phyloP scores from a whole-genome alignment of 2,113 vertebrate species.

The Gyps fulvus region DNA sequence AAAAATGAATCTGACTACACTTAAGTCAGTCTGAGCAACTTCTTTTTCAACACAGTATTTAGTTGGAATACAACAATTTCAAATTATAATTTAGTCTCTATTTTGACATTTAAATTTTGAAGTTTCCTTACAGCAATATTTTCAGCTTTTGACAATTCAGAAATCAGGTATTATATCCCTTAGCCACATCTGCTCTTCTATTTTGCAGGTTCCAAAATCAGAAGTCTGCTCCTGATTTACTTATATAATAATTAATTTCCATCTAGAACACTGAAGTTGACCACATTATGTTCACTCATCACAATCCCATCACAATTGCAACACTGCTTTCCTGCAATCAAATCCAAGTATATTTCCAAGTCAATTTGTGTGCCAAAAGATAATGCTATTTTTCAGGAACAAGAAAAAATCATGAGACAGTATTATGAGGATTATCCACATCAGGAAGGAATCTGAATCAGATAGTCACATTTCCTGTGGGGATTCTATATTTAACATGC shows the following conservation, averaged over 20 bases:
- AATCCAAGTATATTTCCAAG: not conserved
- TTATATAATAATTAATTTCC: not conserved
- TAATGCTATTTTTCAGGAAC: not conserved
- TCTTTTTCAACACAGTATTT: not conserved
- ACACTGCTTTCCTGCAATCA: not conserved
- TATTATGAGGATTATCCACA: constrained; percentile 3
- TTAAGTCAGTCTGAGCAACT: not conserved
- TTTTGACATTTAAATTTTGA: not conserved
- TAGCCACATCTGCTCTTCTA: not conserved
- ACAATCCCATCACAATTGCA: not conserved
- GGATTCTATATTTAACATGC: constrained; percentile 27
- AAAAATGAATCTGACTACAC: not conserved
- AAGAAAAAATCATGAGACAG: not conserved
- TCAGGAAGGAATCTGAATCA: constrained; percentile 21
- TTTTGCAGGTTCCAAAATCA: not conserved
- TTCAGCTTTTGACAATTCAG: not conserved
- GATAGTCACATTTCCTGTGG: not conserved
- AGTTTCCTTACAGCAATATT: not conserved
- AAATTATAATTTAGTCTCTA: not conserved
- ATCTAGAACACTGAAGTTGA: not conserved
- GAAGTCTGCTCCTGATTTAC: not conserved
- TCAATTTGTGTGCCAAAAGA: not conserved
- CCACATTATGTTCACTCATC: not conserved
- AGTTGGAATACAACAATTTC: not conserved
- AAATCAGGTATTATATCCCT: not conserved